Percentiles rank a stretch among this genome's conserved stretches.
Conservation (phyloP, 2,888 invertebrate species). For the Zelleria hepariella region DNA sequence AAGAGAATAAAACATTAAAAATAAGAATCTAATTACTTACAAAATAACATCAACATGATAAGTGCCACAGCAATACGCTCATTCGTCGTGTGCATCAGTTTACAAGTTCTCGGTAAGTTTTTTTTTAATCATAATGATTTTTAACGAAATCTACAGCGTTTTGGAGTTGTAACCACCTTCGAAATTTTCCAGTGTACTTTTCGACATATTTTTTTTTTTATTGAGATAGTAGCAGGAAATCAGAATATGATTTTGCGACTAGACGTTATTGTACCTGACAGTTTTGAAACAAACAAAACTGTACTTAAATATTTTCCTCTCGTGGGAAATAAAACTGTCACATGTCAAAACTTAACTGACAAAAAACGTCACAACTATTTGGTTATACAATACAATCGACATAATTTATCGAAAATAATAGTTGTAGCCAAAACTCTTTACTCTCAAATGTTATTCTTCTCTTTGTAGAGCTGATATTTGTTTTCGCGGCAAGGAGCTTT, state of each 20-base stretch:
- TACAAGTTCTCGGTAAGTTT: slow-evolving; percentile 52
- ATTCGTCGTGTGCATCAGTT: slow-evolving; percentile 33
- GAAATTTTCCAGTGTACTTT: not conserved
- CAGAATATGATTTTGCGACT: too few species aligned
- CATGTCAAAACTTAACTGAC: too few species aligned
- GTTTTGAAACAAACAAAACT: not conserved
- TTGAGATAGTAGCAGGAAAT: too few species aligned
- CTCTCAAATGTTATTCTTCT: too few species aligned
- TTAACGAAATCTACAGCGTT: too few species aligned
- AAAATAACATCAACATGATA: slow-evolving; percentile 33
- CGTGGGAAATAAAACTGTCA: too few species aligned
- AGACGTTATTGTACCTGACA: not conserved
- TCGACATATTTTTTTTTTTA: not conserved
- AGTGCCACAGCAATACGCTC: slow-evolving; percentile 20
- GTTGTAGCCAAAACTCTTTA: too few species aligned
- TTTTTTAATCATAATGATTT: not conserved
- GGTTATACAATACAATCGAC: too few species aligned
- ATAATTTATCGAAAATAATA: not conserved
- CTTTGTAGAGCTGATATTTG: too few species aligned
- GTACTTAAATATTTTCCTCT: too few species aligned
- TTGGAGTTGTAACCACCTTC: too few species aligned
- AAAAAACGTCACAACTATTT: too few species aligned
- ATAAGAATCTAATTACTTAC: slow-evolving; percentile 26
- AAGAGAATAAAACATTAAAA: slow-evolving; percentile 8
- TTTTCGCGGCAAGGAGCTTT: not conserved